Percentiles rank a stretch among this genome's conserved stretches.
phyloP scores from a whole-genome alignment of 2,797 vertebrate species.

The Malurus splendens region DNA sequence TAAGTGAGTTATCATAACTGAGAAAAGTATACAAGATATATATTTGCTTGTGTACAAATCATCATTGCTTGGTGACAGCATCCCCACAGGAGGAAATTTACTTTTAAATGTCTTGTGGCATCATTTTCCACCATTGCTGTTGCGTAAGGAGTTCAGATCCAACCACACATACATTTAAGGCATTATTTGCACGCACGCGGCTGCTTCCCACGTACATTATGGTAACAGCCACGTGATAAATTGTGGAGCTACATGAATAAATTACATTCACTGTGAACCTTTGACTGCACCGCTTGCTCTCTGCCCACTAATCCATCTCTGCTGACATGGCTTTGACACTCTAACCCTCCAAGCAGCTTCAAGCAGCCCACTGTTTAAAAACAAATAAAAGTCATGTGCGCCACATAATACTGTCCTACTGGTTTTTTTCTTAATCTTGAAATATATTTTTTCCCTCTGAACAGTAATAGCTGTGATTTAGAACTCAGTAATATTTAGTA shows the following conservation, averaged over 20 bases:
- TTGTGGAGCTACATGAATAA: background rate
- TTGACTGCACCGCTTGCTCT: slow-evolving; percentile 30
- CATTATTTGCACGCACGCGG: background rate
- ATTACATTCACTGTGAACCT: slow-evolving; percentile 39
- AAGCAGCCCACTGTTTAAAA: slow-evolving; percentile 10
- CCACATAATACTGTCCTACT: background rate
- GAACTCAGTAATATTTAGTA: background rate
- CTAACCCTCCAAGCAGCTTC: background rate
- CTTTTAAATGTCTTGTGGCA: background rate
- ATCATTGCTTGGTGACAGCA: slow-evolving; percentile 21
- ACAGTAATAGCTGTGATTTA: background rate
- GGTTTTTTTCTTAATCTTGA: background rate
- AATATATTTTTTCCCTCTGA: background rate
- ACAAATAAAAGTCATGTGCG: background rate
- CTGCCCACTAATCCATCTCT: slow-evolving; percentile 37
- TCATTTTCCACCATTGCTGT: background rate
- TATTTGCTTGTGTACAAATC: background rate
- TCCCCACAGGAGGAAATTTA: slow-evolving; percentile 22
- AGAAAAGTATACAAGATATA: background rate
- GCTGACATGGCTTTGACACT: background rate
- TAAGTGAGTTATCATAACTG: background rate
- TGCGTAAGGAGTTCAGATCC: background rate
- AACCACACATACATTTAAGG: slow-evolving; percentile 20
- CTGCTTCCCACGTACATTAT: slow-evolving; percentile 21
- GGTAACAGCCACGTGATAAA: slow-evolving; percentile 34